Evolutionary conservation across 2,888 invertebrate species (phyloP).

Genomic region (Meandrusa payeni): DNA sequence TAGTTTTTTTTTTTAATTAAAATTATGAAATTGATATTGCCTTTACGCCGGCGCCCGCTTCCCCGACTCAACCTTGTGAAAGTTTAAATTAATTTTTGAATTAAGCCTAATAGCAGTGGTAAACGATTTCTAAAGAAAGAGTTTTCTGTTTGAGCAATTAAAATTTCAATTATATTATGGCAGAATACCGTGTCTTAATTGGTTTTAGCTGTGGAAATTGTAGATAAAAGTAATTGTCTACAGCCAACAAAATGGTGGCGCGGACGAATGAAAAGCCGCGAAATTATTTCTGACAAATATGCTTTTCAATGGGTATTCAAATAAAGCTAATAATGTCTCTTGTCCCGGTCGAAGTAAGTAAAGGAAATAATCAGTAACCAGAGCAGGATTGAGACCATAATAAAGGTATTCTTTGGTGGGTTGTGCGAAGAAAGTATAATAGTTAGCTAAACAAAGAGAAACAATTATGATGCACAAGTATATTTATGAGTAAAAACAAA

Average conservation of each 20-base stretch:
- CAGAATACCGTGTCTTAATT: slow-evolving; percentile 61
- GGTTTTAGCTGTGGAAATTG: slow-evolving; percentile 55
- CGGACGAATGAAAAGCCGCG: slow-evolving; percentile 9
- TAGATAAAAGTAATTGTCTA: slow-evolving; percentile 31
- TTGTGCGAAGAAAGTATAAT: too few relatives aligned
- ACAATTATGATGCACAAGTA: too few relatives aligned
- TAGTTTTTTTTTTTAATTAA: slow-evolving; percentile 79
- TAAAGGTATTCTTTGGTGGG: too few relatives aligned
- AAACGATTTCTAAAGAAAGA: slow-evolving; percentile 75
- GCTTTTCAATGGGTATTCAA: slow-evolving; percentile 5
- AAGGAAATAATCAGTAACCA: too few relatives aligned
- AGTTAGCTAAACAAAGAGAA: too few relatives aligned
- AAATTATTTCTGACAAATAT: slow-evolving; percentile 33
- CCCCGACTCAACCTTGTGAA: slow-evolving; percentile 71
- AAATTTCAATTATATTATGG: slow-evolving; percentile 69
- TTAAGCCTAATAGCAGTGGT: slow-evolving; percentile 77
- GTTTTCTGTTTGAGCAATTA: slow-evolving; percentile 67
- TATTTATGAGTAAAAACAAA: too few relatives aligned
- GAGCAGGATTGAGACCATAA: too few relatives aligned
- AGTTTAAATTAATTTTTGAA: slow-evolving; percentile 81
- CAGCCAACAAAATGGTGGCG: slow-evolving; percentile 1
- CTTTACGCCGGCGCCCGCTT: slow-evolving; percentile 69
- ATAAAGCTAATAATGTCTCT: too few relatives aligned
- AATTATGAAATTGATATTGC: slow-evolving; percentile 82
- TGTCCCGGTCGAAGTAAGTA: neutral